A percentile compares a stretch with the other conserved stretches of the same genome.
Conservation (phyloP, 2,888 invertebrate species). For the Timandra comae region DNA sequence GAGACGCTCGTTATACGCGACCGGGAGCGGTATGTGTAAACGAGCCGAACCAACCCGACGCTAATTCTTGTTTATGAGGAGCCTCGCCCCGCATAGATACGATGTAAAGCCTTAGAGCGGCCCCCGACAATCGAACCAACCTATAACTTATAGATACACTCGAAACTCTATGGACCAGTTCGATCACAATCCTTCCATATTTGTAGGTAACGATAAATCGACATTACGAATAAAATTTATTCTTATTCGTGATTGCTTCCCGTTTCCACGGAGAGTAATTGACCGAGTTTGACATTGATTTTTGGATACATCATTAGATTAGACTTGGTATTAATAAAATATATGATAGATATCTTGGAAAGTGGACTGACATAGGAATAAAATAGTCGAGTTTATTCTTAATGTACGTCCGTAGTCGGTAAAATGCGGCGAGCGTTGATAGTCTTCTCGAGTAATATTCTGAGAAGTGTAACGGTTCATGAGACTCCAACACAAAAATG, state of each 20-base stretch:
- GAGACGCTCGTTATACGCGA: constrained; percentile 56
- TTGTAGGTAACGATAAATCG: constrained; percentile 34
- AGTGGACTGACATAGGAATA: constrained; percentile 54
- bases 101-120: constrained; percentile 50
- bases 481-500: constrained; percentile 44
- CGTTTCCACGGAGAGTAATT: constrained; percentile 25
- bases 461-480: constrained; percentile 58
- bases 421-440: too few relatives aligned
- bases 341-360: constrained; percentile 46
- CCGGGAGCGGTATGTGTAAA: constrained; percentile 71
- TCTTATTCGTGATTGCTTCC: constrained; percentile 36
- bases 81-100: constrained; percentile 50
- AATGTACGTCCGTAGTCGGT: too few relatives aligned
- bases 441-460: constrained; percentile 49
- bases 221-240: constrained; percentile 35
- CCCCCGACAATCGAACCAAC: constrained; percentile 51
- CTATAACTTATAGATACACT: constrained; percentile 30
- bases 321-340: constrained; percentile 43
- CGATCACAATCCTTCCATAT: constrained; percentile 41
- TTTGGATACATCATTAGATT: constrained; percentile 46
- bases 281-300: constrained; percentile 22
- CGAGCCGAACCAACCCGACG: constrained; percentile 64
- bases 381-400: constrained; percentile 17
- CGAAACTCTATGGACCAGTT: constrained; percentile 40
- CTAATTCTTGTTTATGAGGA: constrained; percentile 73